Evolutionary conservation across 2,113 vertebrate genomes (phyloP), one percentile per base, ranked within the genome.

Genomic region (Felis chaus): DNA sequence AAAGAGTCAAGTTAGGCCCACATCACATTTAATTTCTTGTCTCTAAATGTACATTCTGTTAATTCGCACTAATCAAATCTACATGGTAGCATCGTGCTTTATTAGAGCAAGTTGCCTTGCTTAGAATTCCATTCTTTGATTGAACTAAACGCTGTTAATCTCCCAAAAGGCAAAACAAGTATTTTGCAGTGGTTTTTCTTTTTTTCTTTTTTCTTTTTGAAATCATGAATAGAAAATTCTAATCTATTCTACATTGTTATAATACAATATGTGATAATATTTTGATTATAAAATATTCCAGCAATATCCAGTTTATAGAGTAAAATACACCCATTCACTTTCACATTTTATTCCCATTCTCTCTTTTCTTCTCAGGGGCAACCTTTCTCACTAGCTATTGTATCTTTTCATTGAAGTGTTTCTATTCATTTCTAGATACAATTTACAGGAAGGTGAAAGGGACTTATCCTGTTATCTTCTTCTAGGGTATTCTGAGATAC

Each of bases 51-150:
- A 55, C 27, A 78, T 12, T 36, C 39, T 66, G 39, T 74, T 82
- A 91, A 94, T 83, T 94, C 57, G 81, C 18, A n/a, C 29, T 84
- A 61, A 96, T 95, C 69, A 87, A 76, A 61, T 66, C 36, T 57
- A 66, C 41, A n/a, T 95, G 73, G 55, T 41, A 88, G 29, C 4
- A 18, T 83, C 53, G 66, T 79, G 53, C 29, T 90, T 96, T 93
- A 71, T 69, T 88, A 96, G 71, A 41, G 48, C 36, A 95, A 69
- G 16, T 4, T 88, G 3, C 5, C 53, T 96, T 88, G 53, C 36
- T 92, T 87, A 68, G 78, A 94, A 88, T 61, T 92, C 39, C 7
- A 81, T 21, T 69, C 86, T 97, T 76, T 84, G 78, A 66, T 16
- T 74, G 27, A 96, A 93, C 27, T 71, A 97, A 86, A 73, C 78